Evolutionary conservation across 1,140 invertebrate genomes (phyloP), one percentile per base, ranked within the genome.

Genomic region (Ceratoteleas bidentatus): DNA sequence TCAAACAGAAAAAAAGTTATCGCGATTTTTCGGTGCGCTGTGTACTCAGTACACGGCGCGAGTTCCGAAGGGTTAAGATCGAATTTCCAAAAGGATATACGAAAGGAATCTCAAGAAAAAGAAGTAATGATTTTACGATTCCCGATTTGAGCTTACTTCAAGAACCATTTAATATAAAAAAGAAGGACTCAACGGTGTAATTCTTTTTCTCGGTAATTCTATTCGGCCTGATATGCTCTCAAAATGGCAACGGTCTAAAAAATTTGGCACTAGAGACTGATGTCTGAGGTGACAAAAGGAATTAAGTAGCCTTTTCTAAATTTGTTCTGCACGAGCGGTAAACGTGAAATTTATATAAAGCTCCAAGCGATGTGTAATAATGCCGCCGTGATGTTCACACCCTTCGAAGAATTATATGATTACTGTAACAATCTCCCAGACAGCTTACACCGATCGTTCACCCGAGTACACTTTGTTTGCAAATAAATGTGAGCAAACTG

Each of bases 291-390:
- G 58, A 57, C 65, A 77, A 70, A 77, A 77, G 65, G 73, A 60
- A 70, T 64, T 70, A 64, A 77, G 47, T 69, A 70, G 65, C 53
- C 58, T 77, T 70, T 70, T 77, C 65, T 77, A 77, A 77, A 77
- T 70, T 70, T 77, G 65, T 70, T 77, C 74, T 10, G 57, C 58
- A 43, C 45, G 52, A 70, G 33, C 13, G 60, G 64, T 54, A 60
- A 70, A 60, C 65, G 50, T 45, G 53, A 78, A 70, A 64, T 78
- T 78, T 65, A 78, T 78, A 70, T 76, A 54, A 76, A 69, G 66
- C 54, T 24, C 58, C 36, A 60, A 45, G 60, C 24, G 47, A 78
- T 78, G 50, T 78, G 43, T 45, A 58, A 58, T 64, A 50, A 50
- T 52, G 8, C 32, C 33, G 33, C 32, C 14, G 34, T 45, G 38